These are phyloP conservation scores for Chymomyza costata DNA, from an alignment of 1,140 invertebrate species.

Conservation along the genomic window DNA sequence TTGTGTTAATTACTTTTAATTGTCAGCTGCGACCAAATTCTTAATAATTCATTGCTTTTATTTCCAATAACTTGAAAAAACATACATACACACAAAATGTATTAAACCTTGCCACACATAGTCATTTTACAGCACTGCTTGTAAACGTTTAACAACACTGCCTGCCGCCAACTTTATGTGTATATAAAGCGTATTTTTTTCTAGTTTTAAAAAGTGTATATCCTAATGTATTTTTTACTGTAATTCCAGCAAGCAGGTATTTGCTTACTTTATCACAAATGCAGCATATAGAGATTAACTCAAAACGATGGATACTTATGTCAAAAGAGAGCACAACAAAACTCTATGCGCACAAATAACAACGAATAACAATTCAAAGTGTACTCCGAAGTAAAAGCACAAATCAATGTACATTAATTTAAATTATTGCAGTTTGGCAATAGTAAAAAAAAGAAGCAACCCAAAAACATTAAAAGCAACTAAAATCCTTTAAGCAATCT, in stretches of 20 bases:
- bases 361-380: conserved; percentile 7
- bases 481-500: not conserved
- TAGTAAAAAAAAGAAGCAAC: conserved; percentile 19
- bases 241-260: conserved; percentile 11
- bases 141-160: conserved; percentile 34
- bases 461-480: conserved; percentile 3
- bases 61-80: not conserved
- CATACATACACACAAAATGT: not conserved
- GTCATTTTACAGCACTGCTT: too few species aligned
- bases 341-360: conserved; percentile 30
- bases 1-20: too few species aligned
- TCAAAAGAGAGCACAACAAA: conserved; percentile 20
- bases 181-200: too few species aligned
- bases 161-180: too few species aligned
- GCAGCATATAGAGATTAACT: conserved; percentile 21
- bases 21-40: too few species aligned
- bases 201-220: conserved; percentile 26
- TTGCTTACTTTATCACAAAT: conserved; percentile 28
- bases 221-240: not conserved
- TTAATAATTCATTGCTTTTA: conserved; percentile 10
- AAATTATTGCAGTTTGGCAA: not conserved
- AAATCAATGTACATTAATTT: not conserved
- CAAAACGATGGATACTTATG: conserved; percentile 33
- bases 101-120: too few species aligned
- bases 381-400: not conserved